Percentiles rank a stretch among this genome's conserved stretches.
phyloP scores from a whole-genome alignment of 2,113 vertebrate genomes.

The Melanostigma gelatinosum region DNA sequence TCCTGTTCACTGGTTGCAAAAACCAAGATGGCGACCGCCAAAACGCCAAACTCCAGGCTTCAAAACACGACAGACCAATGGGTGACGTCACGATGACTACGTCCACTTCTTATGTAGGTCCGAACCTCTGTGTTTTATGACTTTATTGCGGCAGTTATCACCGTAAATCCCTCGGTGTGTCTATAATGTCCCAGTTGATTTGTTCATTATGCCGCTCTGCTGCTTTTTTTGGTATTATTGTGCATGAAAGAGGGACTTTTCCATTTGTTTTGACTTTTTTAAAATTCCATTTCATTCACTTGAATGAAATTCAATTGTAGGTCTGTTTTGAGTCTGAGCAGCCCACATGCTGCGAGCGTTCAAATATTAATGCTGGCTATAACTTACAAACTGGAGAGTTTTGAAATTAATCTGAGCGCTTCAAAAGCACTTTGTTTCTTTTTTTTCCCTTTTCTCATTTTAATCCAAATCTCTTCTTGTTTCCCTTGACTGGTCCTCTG shows the following conservation, averaged over 20 bases:
- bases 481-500: slow-evolving; percentile 13
- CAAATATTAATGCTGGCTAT: slow-evolving; percentile 13
- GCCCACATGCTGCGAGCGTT: background rate
- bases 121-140: background rate
- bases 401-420: slow-evolving; percentile 17
- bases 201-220: background rate
- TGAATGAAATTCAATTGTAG: background rate
- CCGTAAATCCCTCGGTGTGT: background rate
- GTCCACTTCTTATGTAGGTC: too few relatives aligned
- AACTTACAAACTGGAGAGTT: slow-evolving; percentile 4
- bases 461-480: slow-evolving; percentile 18
- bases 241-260: background rate
- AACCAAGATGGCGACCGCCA: too few relatives aligned
- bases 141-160: background rate
- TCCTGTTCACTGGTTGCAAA: too few relatives aligned
- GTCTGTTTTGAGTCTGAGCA: background rate
- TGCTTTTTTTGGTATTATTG: background rate
- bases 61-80: too few relatives aligned
- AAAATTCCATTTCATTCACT: background rate
- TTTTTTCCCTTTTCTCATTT: slow-evolving; percentile 10
- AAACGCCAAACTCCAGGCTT: too few relatives aligned
- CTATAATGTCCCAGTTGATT: background rate
- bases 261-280: background rate
- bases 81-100: too few relatives aligned
- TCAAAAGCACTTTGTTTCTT: slow-evolving; percentile 29